Evolutionary conservation across 2,797 vertebrate species (phyloP), one percentile per base, ranked within the genome.

Genomic region (Xenops minutus): DNA sequence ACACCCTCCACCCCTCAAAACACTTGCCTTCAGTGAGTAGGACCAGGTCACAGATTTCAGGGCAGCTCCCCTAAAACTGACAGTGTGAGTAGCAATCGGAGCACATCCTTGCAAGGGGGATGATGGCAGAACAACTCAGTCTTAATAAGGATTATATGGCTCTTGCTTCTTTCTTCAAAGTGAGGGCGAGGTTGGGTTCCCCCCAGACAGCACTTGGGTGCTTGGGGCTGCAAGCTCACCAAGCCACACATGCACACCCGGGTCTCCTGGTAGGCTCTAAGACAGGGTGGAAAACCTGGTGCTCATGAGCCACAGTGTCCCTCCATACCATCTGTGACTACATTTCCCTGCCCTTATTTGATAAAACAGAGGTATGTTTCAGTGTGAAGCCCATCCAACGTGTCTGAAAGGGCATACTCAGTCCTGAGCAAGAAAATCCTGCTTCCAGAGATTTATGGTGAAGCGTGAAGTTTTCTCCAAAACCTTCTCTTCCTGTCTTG

Each of bases 391-490:
- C 96, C 94, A 80, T 96, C 52, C 81, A 78, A 15, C 0, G 2
- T 23, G 59, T 84, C 67, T 95, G 94, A 89, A 90, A 85, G 95
- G 96, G 92, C 93, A 55, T 73, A 86, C 3, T 93, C 36, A 36
- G 83, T 91, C 96, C 96, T 96, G 96, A 96, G 95, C 92, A 94
- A 92, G 93, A 93, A 95, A 51, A 92, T 87, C 74, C 88, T 92
- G 92, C 94, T 91, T 90, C 44, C 67, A 95, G 80, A 89, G 88
- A 87, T 86, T 87, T 54, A 67, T 2, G 78, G 90, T 63, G 69
- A 95, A 95, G 89, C 1, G 19, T 80, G 76, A 91, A 59, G 66
- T 83, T 90, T 73, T 37, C 87, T 79, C 82, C 71, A 73, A 93
- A 82, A 20, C 75, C 61, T 39, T 71, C 83, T 71, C 44, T 24